These are phyloP conservation scores for Ommatoiulus sabulosus DNA, from an alignment of 2,888 invertebrate genomes.

Conservation along the genomic window DNA sequence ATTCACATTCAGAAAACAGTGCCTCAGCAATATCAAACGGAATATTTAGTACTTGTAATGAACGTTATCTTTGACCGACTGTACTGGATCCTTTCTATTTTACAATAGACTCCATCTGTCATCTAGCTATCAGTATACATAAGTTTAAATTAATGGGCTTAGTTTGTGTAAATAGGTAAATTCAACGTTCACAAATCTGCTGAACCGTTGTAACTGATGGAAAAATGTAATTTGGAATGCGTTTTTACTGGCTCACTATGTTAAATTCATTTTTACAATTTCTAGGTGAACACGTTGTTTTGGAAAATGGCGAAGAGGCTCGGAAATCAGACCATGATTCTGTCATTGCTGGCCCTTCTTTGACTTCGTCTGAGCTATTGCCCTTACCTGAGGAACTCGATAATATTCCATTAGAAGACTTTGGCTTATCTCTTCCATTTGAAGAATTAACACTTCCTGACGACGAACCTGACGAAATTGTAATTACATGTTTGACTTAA, in stretches of 20 bases:
- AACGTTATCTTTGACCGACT: not conserved
- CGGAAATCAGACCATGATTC: conserved; percentile 46
- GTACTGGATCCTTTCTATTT: not conserved
- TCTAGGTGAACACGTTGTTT: conserved; percentile 56
- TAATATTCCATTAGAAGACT: conserved; percentile 52
- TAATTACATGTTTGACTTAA: conserved; percentile 43
- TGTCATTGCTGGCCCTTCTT: conserved; percentile 49
- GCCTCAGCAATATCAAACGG: not conserved
- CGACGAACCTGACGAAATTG: conserved; percentile 47
- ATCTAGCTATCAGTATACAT: not conserved
- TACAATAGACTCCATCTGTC: too few species aligned
- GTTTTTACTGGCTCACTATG: not conserved
- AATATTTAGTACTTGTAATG: not conserved
- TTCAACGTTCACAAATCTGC: too few species aligned
- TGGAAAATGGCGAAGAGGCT: conserved; percentile 38
- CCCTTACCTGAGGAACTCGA: conserved; percentile 52
- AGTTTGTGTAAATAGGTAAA: too few species aligned
- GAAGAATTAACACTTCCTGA: conserved; percentile 50
- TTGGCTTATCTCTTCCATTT: conserved; percentile 41
- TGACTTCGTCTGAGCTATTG: conserved; percentile 49
- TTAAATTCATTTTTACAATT: not conserved
- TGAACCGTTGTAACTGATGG: too few species aligned
- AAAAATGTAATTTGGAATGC: not conserved
- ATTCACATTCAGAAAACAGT: not conserved
- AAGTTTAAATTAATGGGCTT: not conserved